These are phyloP conservation scores for Halesus radiatus DNA, from an alignment of 1,140 invertebrate species.

Conservation along the genomic window DNA sequence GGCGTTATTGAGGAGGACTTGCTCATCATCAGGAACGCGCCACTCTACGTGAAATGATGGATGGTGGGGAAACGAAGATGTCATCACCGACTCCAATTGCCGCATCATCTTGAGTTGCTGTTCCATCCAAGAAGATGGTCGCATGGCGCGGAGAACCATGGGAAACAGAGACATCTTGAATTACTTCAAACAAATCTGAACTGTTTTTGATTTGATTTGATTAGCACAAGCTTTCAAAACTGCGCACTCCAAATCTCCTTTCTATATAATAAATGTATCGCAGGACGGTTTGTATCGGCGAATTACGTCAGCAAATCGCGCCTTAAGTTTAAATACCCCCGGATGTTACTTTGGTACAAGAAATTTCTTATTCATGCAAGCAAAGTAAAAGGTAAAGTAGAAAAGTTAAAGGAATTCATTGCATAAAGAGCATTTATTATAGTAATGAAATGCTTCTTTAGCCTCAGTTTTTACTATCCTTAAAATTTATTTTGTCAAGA, in stretches of 20 bases:
- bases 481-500: too few species aligned
- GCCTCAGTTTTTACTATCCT: too few species aligned
- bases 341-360: not conserved
- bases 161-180: conserved; percentile 51
- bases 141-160: conserved; percentile 40
- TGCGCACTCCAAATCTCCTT: not conserved
- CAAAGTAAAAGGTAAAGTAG: too few species aligned
- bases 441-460: too few species aligned
- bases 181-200: not conserved
- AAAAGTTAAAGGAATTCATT: too few species aligned
- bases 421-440: too few species aligned
- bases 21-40: conserved; percentile 18
- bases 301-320: not conserved
- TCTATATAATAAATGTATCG: not conserved
- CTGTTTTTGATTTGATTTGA: not conserved
- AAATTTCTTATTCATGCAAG: too few species aligned
- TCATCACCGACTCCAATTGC: conserved; percentile 46
- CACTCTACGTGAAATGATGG: conserved; percentile 47
- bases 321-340: conserved; percentile 22
- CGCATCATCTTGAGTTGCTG: conserved; percentile 49
- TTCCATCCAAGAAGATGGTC: conserved; percentile 47
- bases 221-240: not conserved
- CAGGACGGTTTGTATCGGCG: not conserved
- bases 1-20: not conserved
- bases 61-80: conserved; percentile 35